phyloP scores from a whole-genome alignment of 2,888 invertebrate genomes.

The Diloba caeruleocephala region DNA sequence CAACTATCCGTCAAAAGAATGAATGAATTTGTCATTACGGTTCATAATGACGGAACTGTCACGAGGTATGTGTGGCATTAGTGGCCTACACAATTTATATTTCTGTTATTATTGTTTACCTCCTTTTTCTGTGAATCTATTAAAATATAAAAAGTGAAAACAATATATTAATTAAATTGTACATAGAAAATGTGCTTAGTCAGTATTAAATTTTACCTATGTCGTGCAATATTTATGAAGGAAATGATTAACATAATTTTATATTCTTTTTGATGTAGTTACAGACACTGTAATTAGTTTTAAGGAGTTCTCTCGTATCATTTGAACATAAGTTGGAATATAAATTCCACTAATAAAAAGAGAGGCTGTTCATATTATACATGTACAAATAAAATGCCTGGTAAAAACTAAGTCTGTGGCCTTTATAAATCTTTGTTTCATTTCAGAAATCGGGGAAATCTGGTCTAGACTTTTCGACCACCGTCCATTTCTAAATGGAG shows the following conservation, averaged over 20 bases:
- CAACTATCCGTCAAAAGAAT: constrained; percentile 37
- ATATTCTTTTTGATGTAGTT: too few species aligned
- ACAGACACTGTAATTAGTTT: too few species aligned
- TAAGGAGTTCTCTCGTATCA: neutral
- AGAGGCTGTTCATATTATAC: neutral
- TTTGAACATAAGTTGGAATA: neutral
- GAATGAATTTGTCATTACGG: constrained; percentile 46
- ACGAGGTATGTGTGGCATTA: constrained; percentile 78
- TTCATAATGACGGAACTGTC: constrained; percentile 84
- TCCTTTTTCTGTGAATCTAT: constrained; percentile 9
- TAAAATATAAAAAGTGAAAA: neutral
- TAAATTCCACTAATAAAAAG: neutral
- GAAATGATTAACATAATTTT: constrained; percentile 1
- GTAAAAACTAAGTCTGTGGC: neutral
- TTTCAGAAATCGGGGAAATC: constrained; percentile 93
- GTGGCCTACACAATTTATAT: constrained; percentile 34
- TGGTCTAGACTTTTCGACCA: constrained; percentile 96
- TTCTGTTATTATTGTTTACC: constrained; percentile 29
- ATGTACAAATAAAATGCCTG: too few species aligned
- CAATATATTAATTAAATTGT: neutral
- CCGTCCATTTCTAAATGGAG: constrained; percentile 95
- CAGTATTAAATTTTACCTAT: neutral
- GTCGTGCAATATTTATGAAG: neutral
- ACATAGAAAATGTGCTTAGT: neutral
- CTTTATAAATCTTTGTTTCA: constrained; percentile 24